Evolutionary conservation across 2,797 vertebrate genomes (phyloP), one percentile per base, ranked within the genome.

Genomic region (Sebastes elongatus): DNA sequence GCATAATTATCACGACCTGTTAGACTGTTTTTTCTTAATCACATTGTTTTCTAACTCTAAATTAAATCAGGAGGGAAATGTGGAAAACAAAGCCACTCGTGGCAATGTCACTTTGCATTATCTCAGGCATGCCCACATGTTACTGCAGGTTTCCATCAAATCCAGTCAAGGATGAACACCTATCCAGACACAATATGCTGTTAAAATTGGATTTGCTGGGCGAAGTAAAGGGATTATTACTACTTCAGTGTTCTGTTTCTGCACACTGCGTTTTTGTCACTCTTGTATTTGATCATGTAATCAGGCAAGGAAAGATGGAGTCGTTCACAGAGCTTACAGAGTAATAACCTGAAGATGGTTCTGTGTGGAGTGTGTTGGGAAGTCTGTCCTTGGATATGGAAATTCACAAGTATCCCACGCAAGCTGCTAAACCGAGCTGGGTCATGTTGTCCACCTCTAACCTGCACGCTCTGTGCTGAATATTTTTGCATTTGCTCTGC

Each of bases 141-240:
- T 89, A 82, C 82, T 70, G 76, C 80, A 76, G 78, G 80, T 91
- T 92, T 92, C 92, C 86, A 92, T 94, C 89, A 91, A 90, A 93
- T 85, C 86, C 85, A 86, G 85, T 89, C 73, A 78, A 92, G 86
- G 80, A 89, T 88, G 92, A 91, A 88, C 82, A 90, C 80, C 89
- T 78, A 71, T 74, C 80, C 76, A 70, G 53, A 71, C 81, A 86
- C 86, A 89, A 83, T 83, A 79, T 67, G 78, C 78, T 80, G 87
- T 84, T 86, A 67, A 88, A 94, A 96, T 94, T 94, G 87, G 89
- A 95, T 93, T 94, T 92, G 78, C 82, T 69, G 80, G 63, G 80
- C 78, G 86, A 87, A 88, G 83, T 82, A 65, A 82, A 60, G 85
- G 80, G 87, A 93, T 94, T 92, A 89, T 89, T 91, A 82, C 84